Evolutionary conservation across 1,140 invertebrate species (phyloP).

Genomic region (Aphidius gifuensis): DNA sequence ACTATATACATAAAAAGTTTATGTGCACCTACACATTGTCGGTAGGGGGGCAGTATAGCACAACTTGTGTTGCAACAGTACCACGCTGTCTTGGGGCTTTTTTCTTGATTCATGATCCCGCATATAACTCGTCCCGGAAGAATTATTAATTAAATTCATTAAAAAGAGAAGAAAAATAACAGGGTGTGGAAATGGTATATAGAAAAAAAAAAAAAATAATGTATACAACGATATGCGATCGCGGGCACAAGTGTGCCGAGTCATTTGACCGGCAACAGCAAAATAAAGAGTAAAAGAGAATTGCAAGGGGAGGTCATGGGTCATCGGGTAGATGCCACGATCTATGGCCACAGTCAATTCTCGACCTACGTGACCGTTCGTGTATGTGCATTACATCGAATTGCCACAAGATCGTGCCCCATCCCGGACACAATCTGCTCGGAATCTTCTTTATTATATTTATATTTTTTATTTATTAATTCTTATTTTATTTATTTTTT

Average conservation of each 20-base stretch:
- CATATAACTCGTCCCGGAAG: slow-evolving; percentile 35
- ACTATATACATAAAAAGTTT: no score
- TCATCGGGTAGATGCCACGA: slow-evolving; percentile 21
- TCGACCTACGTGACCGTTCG: slow-evolving; percentile 20
- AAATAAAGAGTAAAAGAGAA: no score
- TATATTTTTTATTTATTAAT: neutral
- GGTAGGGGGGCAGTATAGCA: no score
- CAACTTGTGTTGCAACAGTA: neutral
- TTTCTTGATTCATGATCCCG: slow-evolving; percentile 39
- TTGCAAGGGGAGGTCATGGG: slow-evolving; percentile 26
- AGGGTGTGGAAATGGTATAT: no score
- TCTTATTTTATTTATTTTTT: no score
- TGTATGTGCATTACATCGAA: slow-evolving; percentile 9
- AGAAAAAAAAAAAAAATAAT: no score
- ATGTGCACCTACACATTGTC: no score
- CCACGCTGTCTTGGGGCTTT: slow-evolving; percentile 27
- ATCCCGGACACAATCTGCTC: slow-evolving; percentile 4
- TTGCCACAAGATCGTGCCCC: neutral
- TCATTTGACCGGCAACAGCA: slow-evolving; percentile 13
- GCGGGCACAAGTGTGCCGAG: slow-evolving; percentile 24
- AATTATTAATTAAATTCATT: slow-evolving; percentile 37
- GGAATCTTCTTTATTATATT: neutral
- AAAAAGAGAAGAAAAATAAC: no score
- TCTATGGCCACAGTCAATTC: slow-evolving; percentile 18
- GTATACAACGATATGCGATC: no score